Evolutionary conservation across 2,797 vertebrate genomes (phyloP), one percentile per base, ranked within the genome.

Genomic region (Lutjanus campechanus): DNA sequence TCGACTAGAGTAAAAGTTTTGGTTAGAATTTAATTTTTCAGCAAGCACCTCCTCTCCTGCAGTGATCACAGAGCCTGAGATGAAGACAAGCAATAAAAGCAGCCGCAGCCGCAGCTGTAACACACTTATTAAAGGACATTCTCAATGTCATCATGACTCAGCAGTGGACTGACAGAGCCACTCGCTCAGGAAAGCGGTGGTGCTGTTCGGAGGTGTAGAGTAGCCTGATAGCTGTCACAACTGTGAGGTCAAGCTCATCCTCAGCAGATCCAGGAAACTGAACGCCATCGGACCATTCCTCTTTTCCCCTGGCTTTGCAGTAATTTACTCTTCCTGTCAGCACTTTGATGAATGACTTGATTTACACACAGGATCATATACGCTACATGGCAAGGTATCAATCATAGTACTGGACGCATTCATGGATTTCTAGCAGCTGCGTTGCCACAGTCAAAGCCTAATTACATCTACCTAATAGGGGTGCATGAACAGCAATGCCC

Each of bases 131-230:
- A 86, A 89, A 94, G 89, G 91, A 91, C 93, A 80, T 76, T 83
- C 85, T 92, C 91, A 92, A 91, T 89, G 91, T 92, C 93, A 91
- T 78, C 80, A 86, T 92, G 91, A 94, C 88, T 93, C 89, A 88
- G 87, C 89, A 85, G 79, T 65, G 71, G 85, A 87, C 68, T 61
- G 73, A 81, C 73, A 41, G 65, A 86, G 73, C 82, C 75, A 74
- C 89, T 90, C 12, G 36, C 75, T 83, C 86, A 91, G 89, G 77
- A 83, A 84, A 90, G 81, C 69, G 54, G 79, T 17, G 20, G 60
- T 62, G 77, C 72, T 46, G 77, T 82, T 74, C 36, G 4, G 81
- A 83, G 88, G 89, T 92, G 86, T 81, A 85, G 65, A 72, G 85
- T 85, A 80, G 84, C 85, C 83, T 17, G 79, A 81, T 82, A 69